Percentiles rank a stretch among this genome's conserved stretches.
phyloP scores from a whole-genome alignment of 2,888 invertebrate species.

The Drosophila meridiana region DNA sequence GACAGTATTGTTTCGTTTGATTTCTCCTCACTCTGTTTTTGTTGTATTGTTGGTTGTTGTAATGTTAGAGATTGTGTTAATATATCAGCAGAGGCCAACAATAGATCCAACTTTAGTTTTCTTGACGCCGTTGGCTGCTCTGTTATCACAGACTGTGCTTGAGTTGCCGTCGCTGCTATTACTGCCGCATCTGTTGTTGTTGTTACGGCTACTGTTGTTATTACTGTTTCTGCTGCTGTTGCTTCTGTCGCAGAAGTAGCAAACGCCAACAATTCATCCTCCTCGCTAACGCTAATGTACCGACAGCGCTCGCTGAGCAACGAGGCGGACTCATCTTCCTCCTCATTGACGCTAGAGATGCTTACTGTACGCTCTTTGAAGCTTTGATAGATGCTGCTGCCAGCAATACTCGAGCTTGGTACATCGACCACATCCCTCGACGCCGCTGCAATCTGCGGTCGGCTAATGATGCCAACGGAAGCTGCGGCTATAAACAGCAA shows the following conservation, averaged over 20 bases:
- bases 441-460: conserved; percentile 37
- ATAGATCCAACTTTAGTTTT: conserved; percentile 80
- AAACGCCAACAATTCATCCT: conserved; percentile 78
- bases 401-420: conserved; percentile 20
- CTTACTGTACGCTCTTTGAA: conserved; percentile 82
- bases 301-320: conserved; percentile 80
- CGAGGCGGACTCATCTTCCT: conserved; percentile 82
- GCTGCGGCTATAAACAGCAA: conserved; percentile 21
- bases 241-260: conserved; percentile 26
- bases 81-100: conserved; percentile 82
- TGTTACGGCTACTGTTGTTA: conserved; percentile 25
- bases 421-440: conserved; percentile 49
- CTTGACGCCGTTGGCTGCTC: conserved; percentile 84
- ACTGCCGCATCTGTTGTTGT: conserved; percentile 14
- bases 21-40: background rate
- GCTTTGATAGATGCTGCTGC: conserved; percentile 53
- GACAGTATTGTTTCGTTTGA: conserved; percentile 16
- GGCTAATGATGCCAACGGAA: conserved; percentile 31
- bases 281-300: conserved; percentile 84
- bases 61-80: conserved; percentile 63
- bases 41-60: conserved; percentile 43
- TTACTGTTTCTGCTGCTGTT: conserved; percentile 7
- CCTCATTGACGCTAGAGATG: conserved; percentile 82
- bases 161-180: conserved; percentile 60
- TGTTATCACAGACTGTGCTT: conserved; percentile 84